Base-by-base conservation (phyloP, 1,140 invertebrate genomes). In the Megathymus violae region DNA sequence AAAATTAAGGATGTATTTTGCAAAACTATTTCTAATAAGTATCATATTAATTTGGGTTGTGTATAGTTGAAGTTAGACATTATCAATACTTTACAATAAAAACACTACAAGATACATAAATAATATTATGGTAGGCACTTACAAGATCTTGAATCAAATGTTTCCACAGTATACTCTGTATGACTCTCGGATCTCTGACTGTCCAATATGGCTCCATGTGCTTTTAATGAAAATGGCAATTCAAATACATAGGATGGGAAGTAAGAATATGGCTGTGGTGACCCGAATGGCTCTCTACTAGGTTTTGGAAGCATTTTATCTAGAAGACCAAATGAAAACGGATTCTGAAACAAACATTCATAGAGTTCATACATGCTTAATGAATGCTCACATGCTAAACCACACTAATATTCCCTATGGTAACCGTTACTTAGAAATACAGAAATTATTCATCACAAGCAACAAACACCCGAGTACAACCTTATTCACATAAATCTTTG, bases 181-280 rank as follows among this genome's bases (percentile, higher is more conserved):
- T 80, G 85, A 25, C 58, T 73, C 41, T 74, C 67, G 47, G 80
- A 80, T 16, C 65, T 72, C 5, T 74, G 51, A 4, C 51, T 74
- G 5, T 78, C 61, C n/a, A 78, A 47, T 10, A 54, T 0, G 17
- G 51, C 17, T 9, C 40, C 76, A 47, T 76, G 69, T 1, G 65
- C 41, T 52, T 77, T 83, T 3, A 91, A 65, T 6, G 84, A 78
- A 61, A 74, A 92, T 47, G 89, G 89, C 48, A 92, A 56, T 47
- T 90, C 78, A 80, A 92, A 92, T 13, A 92, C 72, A 73, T 91
- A 80, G 4, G 82, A 73, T 13, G 91, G 91, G 67, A 69, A 92
- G 46, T 88, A 87, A 43, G 87, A 51, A 69, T 92, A 92, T 15
- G 91, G 91, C 47, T 89, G 76, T n/a, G 85, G 76, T 6, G 88